Base-by-base conservation (phyloP, 2,797 vertebrate genomes). In the Myotis pilosus region DNA sequence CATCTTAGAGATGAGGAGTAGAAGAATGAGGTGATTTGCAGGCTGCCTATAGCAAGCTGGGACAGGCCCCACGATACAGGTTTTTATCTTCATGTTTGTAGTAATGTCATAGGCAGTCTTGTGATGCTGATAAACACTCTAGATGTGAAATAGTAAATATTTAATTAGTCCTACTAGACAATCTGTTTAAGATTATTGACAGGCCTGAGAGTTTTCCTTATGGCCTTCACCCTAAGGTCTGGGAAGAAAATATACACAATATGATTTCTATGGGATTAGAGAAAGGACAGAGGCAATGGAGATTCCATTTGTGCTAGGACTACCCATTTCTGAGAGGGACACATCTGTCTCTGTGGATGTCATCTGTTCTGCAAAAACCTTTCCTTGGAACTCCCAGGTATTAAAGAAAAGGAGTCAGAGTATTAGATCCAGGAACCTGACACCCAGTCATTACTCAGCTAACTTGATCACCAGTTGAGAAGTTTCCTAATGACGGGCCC, bases 51-150 rank as follows among this genome's bases (percentile, higher is more conserved):
- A 87, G 88, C 23, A 83, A 83, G 47, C 38, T 83, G 38, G 30
- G 44, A 62, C 62, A 60, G 16, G 55, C 62, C 28, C 47, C 41
- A 68, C 53, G 68, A 6, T 28, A 5, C 19, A 91, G 38, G 2
- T 49, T 75, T 71, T 69, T 62, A 30, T 64, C 82, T 75, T 68
- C 25, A 23, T 72, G 8, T 78, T 76, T 95, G 47, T 25, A 28
- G 9, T 66, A 83, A 72, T 74, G 55, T 84, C 38, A 33, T 66
- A 72, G n/a, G 44, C 55, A n/a, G 30, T 78, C 30, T 71, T 83
- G 76, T 87, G 83, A 83, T 72, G 62, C 82, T 78, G 53, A 10
- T 82, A 51, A 91, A 87, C 20, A 93, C 20, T 93, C 49, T 72
- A 71, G 38, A 19, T 93, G 71, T 71, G 71, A 79, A 92, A 49